Conservation (phyloP, 1,140 invertebrate genomes). For the Lamellibrachia luymesi region DNA sequence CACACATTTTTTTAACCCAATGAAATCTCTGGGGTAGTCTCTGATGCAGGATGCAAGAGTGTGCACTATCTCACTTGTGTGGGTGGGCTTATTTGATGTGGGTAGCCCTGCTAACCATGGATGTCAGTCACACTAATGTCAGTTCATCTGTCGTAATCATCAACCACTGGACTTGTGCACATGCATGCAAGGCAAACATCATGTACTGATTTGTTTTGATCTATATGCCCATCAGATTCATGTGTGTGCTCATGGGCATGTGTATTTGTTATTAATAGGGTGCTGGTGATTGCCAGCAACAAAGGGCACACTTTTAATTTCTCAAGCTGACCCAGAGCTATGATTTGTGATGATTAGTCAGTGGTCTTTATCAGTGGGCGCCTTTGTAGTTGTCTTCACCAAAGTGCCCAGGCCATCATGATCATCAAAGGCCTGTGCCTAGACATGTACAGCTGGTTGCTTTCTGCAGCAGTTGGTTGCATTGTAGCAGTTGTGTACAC, state of each 20-base stretch:
- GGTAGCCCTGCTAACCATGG: neutral
- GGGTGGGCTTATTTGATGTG: neutral
- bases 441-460: neutral
- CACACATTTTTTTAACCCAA: neutral
- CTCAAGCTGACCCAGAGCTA: neutral
- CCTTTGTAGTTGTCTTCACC: slow-evolving; percentile 1
- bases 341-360: slow-evolving; percentile 5
- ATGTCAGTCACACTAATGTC: neutral
- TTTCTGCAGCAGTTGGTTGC: neutral
- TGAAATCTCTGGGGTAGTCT: neutral
- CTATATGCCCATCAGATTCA: neutral
- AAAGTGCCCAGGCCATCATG: neutral
- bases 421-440: neutral
- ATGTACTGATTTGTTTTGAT: neutral
- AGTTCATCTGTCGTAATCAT: neutral
- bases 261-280: neutral
- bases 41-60: neutral
- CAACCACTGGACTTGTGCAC: neutral
- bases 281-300: neutral
- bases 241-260: neutral
- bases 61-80: neutral
- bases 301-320: slow-evolving; percentile 5
- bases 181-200: neutral
- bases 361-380: neutral
- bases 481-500: neutral